phyloP scores from a whole-genome alignment of 2,888 invertebrate genomes.

The Acleris literana region DNA sequence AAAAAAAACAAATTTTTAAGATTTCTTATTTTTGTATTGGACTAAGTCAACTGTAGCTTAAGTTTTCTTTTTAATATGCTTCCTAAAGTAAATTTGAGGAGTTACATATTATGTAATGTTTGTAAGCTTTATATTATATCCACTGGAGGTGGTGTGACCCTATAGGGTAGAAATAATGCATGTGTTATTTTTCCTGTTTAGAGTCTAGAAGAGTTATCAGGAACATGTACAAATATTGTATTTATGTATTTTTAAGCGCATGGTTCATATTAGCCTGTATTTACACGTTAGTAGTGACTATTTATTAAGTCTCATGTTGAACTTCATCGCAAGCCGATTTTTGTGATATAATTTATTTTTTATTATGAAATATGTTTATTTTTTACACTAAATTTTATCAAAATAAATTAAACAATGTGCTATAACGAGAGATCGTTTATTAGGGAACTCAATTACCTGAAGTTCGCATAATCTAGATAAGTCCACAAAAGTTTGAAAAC shows the following conservation, averaged over 20 bases:
- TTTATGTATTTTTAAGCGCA: constrained; percentile 30
- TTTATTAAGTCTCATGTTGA: background rate
- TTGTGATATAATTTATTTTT: constrained; percentile 31
- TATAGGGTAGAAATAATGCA: constrained; percentile 3
- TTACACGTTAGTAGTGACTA: too few relatives aligned
- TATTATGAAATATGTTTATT: background rate
- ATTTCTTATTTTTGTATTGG: constrained; percentile 29
- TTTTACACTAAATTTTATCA: constrained; percentile 1
- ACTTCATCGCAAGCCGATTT: background rate
- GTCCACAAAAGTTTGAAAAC: too few relatives aligned
- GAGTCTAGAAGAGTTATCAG: constrained; percentile 16
- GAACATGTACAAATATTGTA: constrained; percentile 39
- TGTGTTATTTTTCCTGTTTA: constrained; percentile 16
- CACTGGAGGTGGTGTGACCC: background rate
- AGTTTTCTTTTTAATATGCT: too few relatives aligned
- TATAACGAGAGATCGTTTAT: too few relatives aligned
- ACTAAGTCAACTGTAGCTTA: constrained; percentile 8
- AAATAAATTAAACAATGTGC: background rate
- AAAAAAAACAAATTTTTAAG: constrained; percentile 22
- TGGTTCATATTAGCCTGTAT: constrained; percentile 16
- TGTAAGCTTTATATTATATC: background rate
- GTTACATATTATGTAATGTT: background rate
- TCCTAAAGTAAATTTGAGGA: too few relatives aligned
- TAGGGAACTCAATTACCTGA: too few relatives aligned
- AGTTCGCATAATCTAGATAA: too few relatives aligned